Base-by-base conservation (phyloP, 2,113 vertebrate genomes). In the Cathartes aura region DNA sequence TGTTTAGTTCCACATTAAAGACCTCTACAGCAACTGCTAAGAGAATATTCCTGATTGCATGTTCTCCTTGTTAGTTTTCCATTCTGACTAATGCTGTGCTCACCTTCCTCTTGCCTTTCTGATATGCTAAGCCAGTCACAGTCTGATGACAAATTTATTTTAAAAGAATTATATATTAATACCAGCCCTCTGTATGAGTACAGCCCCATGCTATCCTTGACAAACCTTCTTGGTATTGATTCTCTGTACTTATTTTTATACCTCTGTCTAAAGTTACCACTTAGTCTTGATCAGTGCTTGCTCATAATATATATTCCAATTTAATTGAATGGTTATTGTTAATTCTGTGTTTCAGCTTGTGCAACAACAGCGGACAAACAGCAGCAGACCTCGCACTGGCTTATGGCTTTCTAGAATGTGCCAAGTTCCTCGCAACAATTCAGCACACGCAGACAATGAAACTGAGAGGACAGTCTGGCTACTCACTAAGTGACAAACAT, bases 371-470 rank as follows among this genome's bases (percentile, higher is more conserved):
- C 6, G 98, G 98, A 40, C 98, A 98, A 85, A 99, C 98, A 60
- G 98, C 98, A 50, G 98, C 99, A 98, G 98, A 99, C 43, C 94
- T 99, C 2, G 98, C 98, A 4, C 91, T 97, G 97, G 98, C 97
- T 29, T 95, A 56, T 9, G 98, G 99, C 58, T 98, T 98, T 98
- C 89, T 94, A 52, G 97, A 99, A 78, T 98, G 98, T 73, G 98
- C 98, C 78, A 98, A 96, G 78, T 98, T 98, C 95, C 98, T 99
- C 42, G 97, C 83, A 70, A 95, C 91, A 68, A 87, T 97, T 53
- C 98, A 98, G 87, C 92, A 87, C 29, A 98, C 92, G 30, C 97
- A 93, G 80, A 96, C 82, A 72, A 72, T 93, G 80, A 98, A 98
- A 67, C 40, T 63, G 50, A 74, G 50, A 40, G 90, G 91, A 53